Evolutionary conservation across 2,797 vertebrate species (phyloP).

Genomic region (Sparus aurata): DNA sequence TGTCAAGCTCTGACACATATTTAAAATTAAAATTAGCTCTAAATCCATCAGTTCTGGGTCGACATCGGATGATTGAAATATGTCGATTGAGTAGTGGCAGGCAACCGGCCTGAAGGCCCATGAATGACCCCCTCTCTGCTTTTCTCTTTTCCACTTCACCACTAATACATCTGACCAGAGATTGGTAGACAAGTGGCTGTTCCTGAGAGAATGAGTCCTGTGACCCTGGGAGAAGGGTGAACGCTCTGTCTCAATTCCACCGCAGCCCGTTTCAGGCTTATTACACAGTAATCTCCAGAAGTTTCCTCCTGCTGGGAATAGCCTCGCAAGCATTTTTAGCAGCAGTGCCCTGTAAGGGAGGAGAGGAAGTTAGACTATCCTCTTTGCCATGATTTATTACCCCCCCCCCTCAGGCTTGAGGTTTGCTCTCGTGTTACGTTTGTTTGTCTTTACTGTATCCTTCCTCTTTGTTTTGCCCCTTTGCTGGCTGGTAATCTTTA

Average conservation of each 20-base stretch:
- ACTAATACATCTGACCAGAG: constrained; percentile 49
- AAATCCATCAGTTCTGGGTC: constrained; percentile 23
- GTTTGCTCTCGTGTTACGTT: constrained; percentile 57
- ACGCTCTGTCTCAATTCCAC: constrained; percentile 80
- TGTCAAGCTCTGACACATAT: neutral
- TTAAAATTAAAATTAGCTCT: constrained; percentile 49
- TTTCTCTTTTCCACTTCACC: constrained; percentile 41
- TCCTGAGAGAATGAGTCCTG: constrained; percentile 69
- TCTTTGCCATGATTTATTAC: constrained; percentile 78
- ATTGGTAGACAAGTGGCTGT: constrained; percentile 64
- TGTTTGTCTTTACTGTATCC: constrained; percentile 67
- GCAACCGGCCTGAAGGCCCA: constrained; percentile 34
- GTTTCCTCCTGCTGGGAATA: constrained; percentile 73
- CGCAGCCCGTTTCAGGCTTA: constrained; percentile 73
- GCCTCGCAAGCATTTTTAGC: constrained; percentile 73
- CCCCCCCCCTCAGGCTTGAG: constrained; percentile 41
- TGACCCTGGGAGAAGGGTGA: constrained; percentile 76
- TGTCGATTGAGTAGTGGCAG: constrained; percentile 39
- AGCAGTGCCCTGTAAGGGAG: constrained; percentile 43
- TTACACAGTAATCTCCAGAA: constrained; percentile 81
- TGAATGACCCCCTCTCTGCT: constrained; percentile 36
- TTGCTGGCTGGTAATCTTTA: constrained; percentile 58
- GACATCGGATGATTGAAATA: constrained; percentile 47
- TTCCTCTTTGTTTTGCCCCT: constrained; percentile 51
- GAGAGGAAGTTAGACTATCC: constrained; percentile 59